phyloP scores from a whole-genome alignment of 1,140 invertebrate genomes.

The Microplitis mediator region DNA sequence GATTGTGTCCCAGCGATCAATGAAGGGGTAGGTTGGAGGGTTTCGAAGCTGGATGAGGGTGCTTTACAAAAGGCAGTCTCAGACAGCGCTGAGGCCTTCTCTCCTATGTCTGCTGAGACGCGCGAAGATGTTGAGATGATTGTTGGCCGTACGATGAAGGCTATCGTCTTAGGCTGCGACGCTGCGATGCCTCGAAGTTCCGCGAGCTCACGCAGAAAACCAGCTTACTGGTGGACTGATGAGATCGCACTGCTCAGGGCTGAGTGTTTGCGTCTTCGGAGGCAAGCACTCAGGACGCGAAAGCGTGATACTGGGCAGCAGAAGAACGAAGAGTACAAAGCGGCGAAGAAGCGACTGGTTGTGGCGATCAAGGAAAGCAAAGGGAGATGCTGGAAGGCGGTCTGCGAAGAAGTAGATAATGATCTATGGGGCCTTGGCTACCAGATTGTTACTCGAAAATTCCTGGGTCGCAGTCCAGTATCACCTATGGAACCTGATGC shows the following conservation, averaged over 20 bases:
- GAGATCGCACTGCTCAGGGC: conserved; percentile 38
- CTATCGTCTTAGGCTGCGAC: too few species aligned
- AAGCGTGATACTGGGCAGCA: neutral
- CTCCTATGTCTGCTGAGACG: neutral
- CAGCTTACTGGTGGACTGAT: conserved; percentile 46
- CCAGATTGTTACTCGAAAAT: conserved; percentile 35
- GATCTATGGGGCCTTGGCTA: conserved; percentile 42
- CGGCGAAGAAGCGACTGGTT: conserved; percentile 23
- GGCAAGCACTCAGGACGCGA: neutral
- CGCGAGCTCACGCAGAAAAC: neutral
- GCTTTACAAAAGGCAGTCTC: conserved; percentile 22
- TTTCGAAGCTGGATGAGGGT: neutral
- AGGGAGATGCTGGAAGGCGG: conserved; percentile 26
- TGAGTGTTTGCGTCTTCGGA: conserved; percentile 32
- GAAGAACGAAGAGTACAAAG: conserved; percentile 11
- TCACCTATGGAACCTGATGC: neutral
- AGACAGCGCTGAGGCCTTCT: neutral
- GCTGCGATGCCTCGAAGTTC: neutral
- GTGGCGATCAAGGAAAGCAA: conserved; percentile 34
- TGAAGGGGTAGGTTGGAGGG: neutral
- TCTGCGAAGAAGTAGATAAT: conserved; percentile 33
- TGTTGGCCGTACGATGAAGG: neutral
- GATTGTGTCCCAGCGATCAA: neutral
- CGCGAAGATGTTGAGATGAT: neutral
- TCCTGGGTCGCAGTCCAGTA: neutral